Percentiles rank a stretch among this genome's conserved stretches.
These are phyloP conservation scores for Drosophila yooni DNA, from an alignment of 2,888 invertebrate genomes.

Conservation along the genomic window DNA sequence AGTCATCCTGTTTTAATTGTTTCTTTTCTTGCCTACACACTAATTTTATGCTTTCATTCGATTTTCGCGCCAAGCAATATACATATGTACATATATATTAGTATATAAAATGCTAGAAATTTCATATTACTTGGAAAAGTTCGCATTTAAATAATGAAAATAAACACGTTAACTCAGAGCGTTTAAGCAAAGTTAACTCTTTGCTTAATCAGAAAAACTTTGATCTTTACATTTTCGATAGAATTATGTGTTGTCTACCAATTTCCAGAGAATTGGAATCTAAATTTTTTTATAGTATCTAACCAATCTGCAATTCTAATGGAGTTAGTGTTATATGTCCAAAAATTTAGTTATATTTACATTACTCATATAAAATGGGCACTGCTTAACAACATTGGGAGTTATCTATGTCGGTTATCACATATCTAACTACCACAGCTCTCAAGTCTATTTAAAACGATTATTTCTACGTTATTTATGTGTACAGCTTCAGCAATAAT, in stretches of 20 bases:
- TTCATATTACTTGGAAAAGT: neutral
- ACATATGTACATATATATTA: neutral
- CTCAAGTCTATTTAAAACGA: neutral
- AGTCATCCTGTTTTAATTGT: neutral
- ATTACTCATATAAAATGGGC: neutral
- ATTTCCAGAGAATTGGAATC: neutral
- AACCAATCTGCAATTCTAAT: neutral
- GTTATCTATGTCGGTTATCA: neutral
- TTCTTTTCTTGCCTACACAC: neutral
- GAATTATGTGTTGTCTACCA: neutral
- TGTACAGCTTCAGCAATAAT: conserved; percentile 6
- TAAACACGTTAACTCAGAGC: no score
- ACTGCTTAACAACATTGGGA: neutral
- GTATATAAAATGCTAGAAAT: no score
- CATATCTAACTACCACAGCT: neutral
- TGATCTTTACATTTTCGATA: neutral
- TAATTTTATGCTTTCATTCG: conserved; percentile 62
- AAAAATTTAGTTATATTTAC: neutral
- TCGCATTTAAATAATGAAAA: neutral
- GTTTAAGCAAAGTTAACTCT: no score
- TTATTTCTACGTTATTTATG: neutral
- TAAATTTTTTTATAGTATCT: neutral
- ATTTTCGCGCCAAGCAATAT: conserved; percentile 51
- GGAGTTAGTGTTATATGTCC: neutral
- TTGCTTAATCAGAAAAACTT: neutral